Evolutionary conservation across 2,888 invertebrate species (phyloP).

Genomic region (Girardia tigrina): DNA sequence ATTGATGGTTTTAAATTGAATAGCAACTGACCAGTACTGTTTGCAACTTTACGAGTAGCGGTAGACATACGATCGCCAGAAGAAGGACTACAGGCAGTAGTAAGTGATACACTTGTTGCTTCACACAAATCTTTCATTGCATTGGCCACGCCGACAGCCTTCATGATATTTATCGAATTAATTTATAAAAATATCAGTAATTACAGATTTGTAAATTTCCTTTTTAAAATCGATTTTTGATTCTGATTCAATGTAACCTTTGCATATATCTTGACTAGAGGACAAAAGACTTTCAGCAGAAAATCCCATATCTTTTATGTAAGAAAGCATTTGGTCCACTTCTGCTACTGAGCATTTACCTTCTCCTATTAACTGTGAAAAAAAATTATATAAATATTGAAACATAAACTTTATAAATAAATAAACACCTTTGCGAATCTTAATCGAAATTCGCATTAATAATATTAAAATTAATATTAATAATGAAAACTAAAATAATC

Average conservation of each 20-base stretch:
- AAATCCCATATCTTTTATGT: neutral
- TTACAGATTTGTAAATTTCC: neutral
- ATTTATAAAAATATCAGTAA: neutral
- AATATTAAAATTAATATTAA: too few relatives aligned
- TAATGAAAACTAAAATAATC: too few relatives aligned
- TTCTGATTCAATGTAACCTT: too few relatives aligned
- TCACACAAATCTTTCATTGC: constrained; percentile 17
- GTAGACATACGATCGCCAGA: neutral
- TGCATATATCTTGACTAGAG: constrained; percentile 1
- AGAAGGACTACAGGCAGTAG: neutral
- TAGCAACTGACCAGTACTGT: neutral
- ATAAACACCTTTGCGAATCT: too few relatives aligned
- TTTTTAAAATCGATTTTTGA: neutral
- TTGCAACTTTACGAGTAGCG: neutral
- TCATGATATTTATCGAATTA: neutral
- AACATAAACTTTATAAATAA: too few relatives aligned
- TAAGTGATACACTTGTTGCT: neutral
- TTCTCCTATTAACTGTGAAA: neutral
- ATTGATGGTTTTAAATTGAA: constrained; percentile 9
- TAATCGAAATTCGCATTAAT: too few relatives aligned
- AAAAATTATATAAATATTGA: neutral
- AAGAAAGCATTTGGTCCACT: neutral
- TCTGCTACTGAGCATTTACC: neutral
- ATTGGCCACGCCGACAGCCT: neutral
- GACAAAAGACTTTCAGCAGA: constrained; percentile 7